Evolutionary conservation across 2,888 invertebrate species (phyloP).

Genomic region (Tetragnatha montana): DNA sequence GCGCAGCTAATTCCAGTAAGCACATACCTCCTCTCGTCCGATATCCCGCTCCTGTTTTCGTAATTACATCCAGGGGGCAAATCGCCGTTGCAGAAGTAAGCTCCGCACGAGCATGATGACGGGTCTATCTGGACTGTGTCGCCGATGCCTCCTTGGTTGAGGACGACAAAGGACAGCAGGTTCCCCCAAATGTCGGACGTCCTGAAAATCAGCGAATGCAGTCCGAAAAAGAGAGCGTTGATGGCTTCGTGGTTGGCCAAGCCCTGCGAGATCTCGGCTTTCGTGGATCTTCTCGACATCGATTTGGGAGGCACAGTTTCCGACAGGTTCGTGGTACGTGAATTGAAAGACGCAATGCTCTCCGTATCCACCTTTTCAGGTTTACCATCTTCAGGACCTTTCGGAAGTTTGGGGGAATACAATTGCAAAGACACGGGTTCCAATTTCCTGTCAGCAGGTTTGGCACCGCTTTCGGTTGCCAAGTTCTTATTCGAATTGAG

Average conservation of each 20-base stretch:
- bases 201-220: constrained; percentile 98
- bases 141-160: constrained; percentile 59
- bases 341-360: no score
- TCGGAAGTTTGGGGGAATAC: no score
- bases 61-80: constrained; percentile 61
- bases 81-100: constrained; percentile 37
- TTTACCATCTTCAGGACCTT: no score
- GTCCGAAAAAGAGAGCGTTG: constrained; percentile 97
- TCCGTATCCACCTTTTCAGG: no score
- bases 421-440: no score
- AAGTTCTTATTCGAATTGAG: no score
- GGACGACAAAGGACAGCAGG: constrained; percentile 85
- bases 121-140: no score
- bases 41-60: constrained; percentile 85
- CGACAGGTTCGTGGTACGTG: not conserved
- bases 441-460: no score
- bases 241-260: constrained; percentile 82
- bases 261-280: not conserved
- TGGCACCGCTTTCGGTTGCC: no score
- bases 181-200: constrained; percentile 97
- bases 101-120: constrained; percentile 40
- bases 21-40: constrained; percentile 89
- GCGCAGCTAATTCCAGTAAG: constrained; percentile 92
- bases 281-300: not conserved
- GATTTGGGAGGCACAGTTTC: not conserved